Base-by-base conservation (phyloP, 1,140 invertebrate species). In the Stegodyphus mimosarum region DNA sequence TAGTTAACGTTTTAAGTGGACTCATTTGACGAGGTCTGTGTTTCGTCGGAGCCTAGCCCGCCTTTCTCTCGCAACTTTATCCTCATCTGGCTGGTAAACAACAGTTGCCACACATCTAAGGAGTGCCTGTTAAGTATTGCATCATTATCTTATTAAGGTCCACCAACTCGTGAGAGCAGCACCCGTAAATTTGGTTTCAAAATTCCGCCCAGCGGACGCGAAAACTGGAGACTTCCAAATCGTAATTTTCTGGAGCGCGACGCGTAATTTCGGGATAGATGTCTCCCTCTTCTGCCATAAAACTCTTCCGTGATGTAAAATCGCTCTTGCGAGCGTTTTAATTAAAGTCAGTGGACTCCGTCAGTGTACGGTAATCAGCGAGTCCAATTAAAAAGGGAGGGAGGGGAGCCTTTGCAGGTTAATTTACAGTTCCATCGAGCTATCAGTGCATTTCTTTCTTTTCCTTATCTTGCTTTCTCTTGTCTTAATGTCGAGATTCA, bases 321-420 rank as follows among this genome's bases (percentile, higher is more conserved):
- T 74, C 71, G 80, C 71, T 66, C 53, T 71, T 71, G 69, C 51
- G 48, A 71, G 78, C 80, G 49, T 83, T 83, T 83, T 83, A 83
- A 83, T 83, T 83, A 83, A 83, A 83, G 49, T 74, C 80, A 67
- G 80, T 53, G 71, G 71, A 17, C 71, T 74, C 69, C 74, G 74
- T 83, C 71, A 83, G 67, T 83, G 80, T 83, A 67, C 63, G 55
- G 60, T 83, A 83, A 83, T 83, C 71, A 74, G 67, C 70, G 80
- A 50, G 48, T 73, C 71, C 71, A 83, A 83, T 83, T 83, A 83
- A 83, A 83, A 83, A 74, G 63, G 71, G 75, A 63, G 33, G 33
- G 67, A 51, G 5, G 17, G 55, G 78, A 72, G 60, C 79, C 74
- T 83, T 83, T 83, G 80, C 71, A 83, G 80, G 80, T 74, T 83